Conservation (phyloP, 2,797 vertebrate species). For the Neosilurus hyrtlii region DNA sequence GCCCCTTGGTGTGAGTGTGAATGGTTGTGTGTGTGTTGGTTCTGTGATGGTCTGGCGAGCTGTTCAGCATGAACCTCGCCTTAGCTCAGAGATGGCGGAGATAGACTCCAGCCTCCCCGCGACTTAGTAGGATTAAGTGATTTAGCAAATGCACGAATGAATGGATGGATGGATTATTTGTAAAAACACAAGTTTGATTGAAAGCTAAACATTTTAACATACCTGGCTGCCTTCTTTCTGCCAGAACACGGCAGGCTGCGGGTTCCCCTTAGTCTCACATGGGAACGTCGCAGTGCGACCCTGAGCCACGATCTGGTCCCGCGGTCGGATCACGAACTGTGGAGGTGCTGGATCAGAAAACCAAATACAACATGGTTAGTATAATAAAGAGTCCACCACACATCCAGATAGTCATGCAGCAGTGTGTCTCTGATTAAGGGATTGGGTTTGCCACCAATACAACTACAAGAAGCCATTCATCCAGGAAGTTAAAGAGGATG, state of each 20-base stretch:
- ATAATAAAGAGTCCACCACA: slow-evolving; percentile 49
- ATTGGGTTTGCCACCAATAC: slow-evolving; percentile 57
- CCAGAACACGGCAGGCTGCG: slow-evolving; percentile 98
- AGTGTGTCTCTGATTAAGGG: slow-evolving; percentile 55
- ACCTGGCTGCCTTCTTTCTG: slow-evolving; percentile 99
- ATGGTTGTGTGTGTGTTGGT: too few relatives aligned
- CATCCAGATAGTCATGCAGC: slow-evolving; percentile 72
- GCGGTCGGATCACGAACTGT: slow-evolving; percentile 95
- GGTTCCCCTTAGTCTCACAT: slow-evolving; percentile 97
- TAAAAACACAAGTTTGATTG: not conserved
- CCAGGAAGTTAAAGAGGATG: slow-evolving; percentile 64
- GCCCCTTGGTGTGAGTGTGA: too few relatives aligned
- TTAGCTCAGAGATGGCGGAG: too few relatives aligned
- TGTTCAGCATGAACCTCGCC: too few relatives aligned
- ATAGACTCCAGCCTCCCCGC: too few relatives aligned
- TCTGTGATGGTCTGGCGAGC: too few relatives aligned
- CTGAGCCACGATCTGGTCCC: slow-evolving; percentile 97
- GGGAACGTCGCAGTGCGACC: slow-evolving; percentile 93
- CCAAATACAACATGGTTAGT: slow-evolving; percentile 31
- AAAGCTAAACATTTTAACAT: slow-evolving; percentile 52
- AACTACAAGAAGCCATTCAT: slow-evolving; percentile 74
- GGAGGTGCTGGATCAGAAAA: slow-evolving; percentile 83
- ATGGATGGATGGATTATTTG: too few relatives aligned
- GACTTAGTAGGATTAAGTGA: too few relatives aligned
- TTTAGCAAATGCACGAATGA: too few relatives aligned